phyloP scores from a whole-genome alignment of 2,113 vertebrate genomes.

The Alces alces region DNA sequence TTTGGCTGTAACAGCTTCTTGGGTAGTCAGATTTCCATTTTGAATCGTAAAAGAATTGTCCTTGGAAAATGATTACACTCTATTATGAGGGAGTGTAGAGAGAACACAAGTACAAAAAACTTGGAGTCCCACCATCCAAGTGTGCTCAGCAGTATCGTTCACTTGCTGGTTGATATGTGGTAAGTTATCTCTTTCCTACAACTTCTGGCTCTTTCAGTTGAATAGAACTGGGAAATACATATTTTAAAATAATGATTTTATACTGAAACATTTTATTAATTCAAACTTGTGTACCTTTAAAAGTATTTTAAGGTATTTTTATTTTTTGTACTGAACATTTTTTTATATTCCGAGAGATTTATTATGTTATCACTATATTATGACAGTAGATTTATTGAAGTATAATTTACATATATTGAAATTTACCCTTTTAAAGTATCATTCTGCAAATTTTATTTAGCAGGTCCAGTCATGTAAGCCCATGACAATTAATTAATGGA shows the following conservation, averaged over 20 bases:
- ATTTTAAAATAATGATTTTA: not conserved
- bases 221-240: not conserved
- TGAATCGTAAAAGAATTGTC: not conserved
- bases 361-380: not conserved
- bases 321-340: not conserved
- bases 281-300: not conserved
- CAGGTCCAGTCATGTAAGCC: not conserved
- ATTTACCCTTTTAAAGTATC: not conserved
- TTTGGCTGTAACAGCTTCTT: not conserved
- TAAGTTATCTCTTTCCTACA: not conserved
- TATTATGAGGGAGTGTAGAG: not conserved
- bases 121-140: not conserved
- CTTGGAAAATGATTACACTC: not conserved
- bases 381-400: not conserved
- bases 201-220: not conserved
- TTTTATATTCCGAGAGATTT: not conserved
- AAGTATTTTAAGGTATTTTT: not conserved
- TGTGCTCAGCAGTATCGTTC: not conserved
- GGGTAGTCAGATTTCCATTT: not conserved
- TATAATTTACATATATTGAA: not conserved
- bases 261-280: not conserved
- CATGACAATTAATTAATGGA: not conserved
- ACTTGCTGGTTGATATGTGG: not conserved
- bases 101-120: not conserved
- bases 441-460: not conserved